A percentile compares a stretch with the other conserved stretches of the same genome.
phyloP scores from a whole-genome alignment of 2,888 invertebrate species.

The Tachina grossa region DNA sequence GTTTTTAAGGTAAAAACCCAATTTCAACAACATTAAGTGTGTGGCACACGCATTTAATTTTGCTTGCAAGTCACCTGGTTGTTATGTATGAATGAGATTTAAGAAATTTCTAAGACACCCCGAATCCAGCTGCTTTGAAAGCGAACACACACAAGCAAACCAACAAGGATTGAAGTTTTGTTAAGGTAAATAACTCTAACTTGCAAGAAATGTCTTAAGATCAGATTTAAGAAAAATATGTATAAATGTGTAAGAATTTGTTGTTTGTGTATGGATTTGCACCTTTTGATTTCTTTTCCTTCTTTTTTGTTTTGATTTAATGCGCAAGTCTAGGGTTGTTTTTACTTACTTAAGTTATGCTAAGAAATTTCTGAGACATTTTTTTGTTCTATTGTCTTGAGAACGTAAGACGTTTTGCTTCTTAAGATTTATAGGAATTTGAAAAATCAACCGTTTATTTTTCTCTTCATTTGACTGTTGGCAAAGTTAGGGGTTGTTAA shows the following conservation, averaged over 20 bases:
- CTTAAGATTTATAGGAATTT: conserved; percentile 53
- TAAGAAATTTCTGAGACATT: conserved; percentile 56
- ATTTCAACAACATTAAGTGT: conserved; percentile 10
- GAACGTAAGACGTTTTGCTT: conserved; percentile 44
- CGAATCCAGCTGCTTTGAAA: conserved; percentile 48
- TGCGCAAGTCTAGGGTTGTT: conserved; percentile 67
- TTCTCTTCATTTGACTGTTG: not conserved
- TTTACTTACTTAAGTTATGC: not conserved
- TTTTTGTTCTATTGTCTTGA: conserved; percentile 16
- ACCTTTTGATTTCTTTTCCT: conserved; percentile 60
- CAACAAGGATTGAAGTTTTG: not conserved
- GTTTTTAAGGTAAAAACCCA: conserved; percentile 36
- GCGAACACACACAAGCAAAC: not conserved
- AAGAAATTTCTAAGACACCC: conserved; percentile 21
- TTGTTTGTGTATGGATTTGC: conserved; percentile 57
- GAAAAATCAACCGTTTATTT: conserved; percentile 45
- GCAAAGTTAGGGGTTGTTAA: conserved; percentile 47
- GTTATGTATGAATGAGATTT: conserved; percentile 50
- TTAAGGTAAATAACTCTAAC: not conserved
- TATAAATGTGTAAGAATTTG: not conserved
- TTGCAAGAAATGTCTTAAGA: conserved; percentile 30
- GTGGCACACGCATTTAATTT: conserved; percentile 51
- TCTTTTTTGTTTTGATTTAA: conserved; percentile 27
- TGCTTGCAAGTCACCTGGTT: conserved; percentile 65
- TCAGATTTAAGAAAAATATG: not conserved